Percentiles rank a stretch among this genome's conserved stretches.
Evolutionary conservation across 2,888 invertebrate genomes (phyloP).

Genomic region (Cephus nigrinus): DNA sequence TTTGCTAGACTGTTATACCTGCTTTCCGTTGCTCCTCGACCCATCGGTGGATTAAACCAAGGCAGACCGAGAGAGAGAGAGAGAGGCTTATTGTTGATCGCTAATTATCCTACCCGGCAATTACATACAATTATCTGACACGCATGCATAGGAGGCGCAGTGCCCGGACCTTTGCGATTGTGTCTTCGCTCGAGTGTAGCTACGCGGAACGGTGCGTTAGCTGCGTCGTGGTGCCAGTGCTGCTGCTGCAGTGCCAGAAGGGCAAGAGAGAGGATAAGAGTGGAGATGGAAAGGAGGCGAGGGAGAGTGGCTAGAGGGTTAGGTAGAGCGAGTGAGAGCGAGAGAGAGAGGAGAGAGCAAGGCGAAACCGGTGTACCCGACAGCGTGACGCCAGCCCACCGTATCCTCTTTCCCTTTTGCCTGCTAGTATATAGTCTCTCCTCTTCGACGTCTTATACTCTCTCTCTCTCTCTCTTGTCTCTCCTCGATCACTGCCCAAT

Average conservation of each 20-base stretch:
- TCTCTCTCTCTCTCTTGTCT: constrained; percentile 14
- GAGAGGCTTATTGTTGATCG: constrained; percentile 57
- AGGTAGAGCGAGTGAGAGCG: neutral
- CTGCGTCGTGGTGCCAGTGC: neutral
- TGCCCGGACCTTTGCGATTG: neutral
- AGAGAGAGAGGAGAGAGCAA: constrained; percentile 36
- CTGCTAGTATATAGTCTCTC: constrained; percentile 5
- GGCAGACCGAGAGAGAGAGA: neutral
- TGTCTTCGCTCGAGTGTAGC: constrained; percentile 7
- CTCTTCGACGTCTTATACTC: neutral
- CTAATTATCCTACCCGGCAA: constrained; percentile 61
- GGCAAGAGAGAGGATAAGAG: neutral
- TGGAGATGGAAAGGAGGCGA: neutral
- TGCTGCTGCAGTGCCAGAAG: neutral
- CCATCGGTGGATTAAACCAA: neutral
- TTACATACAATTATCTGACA: constrained; percentile 62
- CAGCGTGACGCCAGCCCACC: constrained; percentile 63
- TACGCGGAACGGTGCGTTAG: neutral
- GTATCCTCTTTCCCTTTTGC: constrained; percentile 41
- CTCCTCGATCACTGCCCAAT: constrained; percentile 48
- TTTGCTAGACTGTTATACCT: neutral
- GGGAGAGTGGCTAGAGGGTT: neutral
- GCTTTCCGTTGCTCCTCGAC: neutral
- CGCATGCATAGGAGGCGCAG: constrained; percentile 48
- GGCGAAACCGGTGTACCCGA: constrained; percentile 65